These are phyloP conservation scores for Drosophila repleta DNA, from an alignment of 1,140 invertebrate genomes.

Conservation along the genomic window DNA sequence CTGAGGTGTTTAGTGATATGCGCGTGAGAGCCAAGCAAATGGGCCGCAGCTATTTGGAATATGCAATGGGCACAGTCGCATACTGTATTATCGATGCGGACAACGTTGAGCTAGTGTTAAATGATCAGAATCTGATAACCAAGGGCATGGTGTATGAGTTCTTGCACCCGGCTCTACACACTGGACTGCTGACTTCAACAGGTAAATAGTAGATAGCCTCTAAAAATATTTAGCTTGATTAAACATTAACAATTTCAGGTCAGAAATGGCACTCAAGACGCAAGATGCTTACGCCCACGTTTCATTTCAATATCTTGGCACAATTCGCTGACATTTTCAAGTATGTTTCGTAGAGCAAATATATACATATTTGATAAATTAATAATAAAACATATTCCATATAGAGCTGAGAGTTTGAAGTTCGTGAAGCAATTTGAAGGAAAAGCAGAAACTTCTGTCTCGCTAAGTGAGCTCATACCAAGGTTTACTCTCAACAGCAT, in stretches of 20 bases:
- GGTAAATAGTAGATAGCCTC: conserved; percentile 79
- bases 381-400: background rate
- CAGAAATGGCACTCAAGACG: conserved; percentile 91
- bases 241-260: conserved; percentile 28
- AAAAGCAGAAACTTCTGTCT: conserved; percentile 32
- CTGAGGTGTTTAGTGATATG: conserved; percentile 30
- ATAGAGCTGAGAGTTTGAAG: conserved; percentile 82
- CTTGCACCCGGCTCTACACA: conserved; percentile 87
- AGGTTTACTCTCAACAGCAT: conserved; percentile 91
- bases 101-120: conserved; percentile 61
- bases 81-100: conserved; percentile 72
- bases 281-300: conserved; percentile 93
- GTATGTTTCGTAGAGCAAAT: conserved; percentile 78
- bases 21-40: conserved; percentile 13
- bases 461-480: conserved; percentile 83
- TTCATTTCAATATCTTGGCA: conserved; percentile 94
- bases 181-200: conserved; percentile 87
- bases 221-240: background rate
- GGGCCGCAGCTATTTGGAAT: conserved; percentile 52
- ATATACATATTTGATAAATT: conserved; percentile 44
- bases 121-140: conserved; percentile 60
- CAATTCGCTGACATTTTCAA: conserved; percentile 90
- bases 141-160: conserved; percentile 84
- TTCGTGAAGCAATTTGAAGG: conserved; percentile 65
- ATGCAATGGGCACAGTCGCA: conserved; percentile 38